Conservation (phyloP, 2,888 invertebrate species). For the Gibbula magus region DNA sequence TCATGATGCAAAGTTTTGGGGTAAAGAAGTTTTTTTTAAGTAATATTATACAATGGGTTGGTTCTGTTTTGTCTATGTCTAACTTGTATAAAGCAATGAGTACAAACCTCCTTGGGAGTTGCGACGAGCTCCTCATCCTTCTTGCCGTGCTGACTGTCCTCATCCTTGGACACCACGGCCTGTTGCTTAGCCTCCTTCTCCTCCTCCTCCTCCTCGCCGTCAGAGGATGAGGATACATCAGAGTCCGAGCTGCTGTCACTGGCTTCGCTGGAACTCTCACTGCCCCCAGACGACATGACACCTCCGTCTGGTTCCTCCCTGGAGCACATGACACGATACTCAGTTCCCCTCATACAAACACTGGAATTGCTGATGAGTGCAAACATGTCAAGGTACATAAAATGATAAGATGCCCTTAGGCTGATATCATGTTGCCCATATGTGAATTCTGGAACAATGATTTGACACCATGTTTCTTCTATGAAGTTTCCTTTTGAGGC, state of each 20-base stretch:
- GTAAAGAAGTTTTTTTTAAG: not conserved
- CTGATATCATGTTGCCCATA: no score
- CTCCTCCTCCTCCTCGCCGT: constrained; percentile 19
- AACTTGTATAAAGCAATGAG: no score
- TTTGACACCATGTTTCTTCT: no score
- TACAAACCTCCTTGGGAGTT: not conserved
- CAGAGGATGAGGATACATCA: constrained; percentile 3
- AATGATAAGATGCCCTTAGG: no score
- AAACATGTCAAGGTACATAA: no score
- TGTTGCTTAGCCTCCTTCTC: not conserved
- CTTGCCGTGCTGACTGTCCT: not conserved
- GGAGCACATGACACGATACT: no score
- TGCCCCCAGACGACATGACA: constrained; percentile 21
- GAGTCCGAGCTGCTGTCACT: constrained; percentile 15
- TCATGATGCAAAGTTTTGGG: not conserved
- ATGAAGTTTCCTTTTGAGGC: no score
- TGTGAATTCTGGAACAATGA: no score
- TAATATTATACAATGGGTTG: not conserved
- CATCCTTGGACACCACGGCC: not conserved
- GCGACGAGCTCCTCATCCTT: not conserved
- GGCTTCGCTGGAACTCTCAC: constrained; percentile 27
- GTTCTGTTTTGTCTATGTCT: not conserved
- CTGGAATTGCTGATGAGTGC: no score
- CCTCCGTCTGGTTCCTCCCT: not conserved
- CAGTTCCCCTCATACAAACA: no score